Percentiles rank a stretch among this genome's conserved stretches.
These are phyloP conservation scores for Anguilla rostrata DNA, from an alignment of 2,113 vertebrate species.

Conservation along the genomic window DNA sequence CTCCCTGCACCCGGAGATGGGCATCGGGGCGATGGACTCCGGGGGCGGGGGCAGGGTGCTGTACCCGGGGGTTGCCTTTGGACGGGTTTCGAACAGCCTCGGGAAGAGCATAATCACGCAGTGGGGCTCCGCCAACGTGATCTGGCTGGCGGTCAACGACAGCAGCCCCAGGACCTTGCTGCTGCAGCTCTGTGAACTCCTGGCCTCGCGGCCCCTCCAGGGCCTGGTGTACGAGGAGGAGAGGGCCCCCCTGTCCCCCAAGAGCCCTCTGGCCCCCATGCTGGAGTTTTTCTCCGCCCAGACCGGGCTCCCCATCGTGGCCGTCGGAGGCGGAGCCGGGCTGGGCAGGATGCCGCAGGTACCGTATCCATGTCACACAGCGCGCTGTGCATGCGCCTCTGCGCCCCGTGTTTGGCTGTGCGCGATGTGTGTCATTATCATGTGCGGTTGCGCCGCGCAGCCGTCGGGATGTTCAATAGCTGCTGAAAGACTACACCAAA, in stretches of 20 bases:
- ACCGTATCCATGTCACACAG: constrained; percentile 22
- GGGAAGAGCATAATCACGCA: constrained; percentile 81
- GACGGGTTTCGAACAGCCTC: constrained; percentile 74
- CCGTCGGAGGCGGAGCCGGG: constrained; percentile 88
- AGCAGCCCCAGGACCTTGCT: constrained; percentile 91
- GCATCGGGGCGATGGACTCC: constrained; percentile 52
- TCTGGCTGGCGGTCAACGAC: constrained; percentile 88
- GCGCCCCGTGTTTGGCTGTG: not conserved
- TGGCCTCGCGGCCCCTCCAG: constrained; percentile 88
- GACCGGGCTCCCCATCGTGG: constrained; percentile 90
- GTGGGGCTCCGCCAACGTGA: constrained; percentile 81
- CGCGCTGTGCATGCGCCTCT: not conserved
- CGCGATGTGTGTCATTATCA: not conserved
- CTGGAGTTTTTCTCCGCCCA: constrained; percentile 94
- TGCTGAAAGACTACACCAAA: constrained; percentile 26
- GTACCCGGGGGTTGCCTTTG: constrained; percentile 76
- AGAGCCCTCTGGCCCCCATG: constrained; percentile 85
- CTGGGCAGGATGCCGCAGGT: constrained; percentile 94
- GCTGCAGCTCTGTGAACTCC: constrained; percentile 88
- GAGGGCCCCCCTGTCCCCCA: constrained; percentile 67
- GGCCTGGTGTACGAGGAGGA: constrained; percentile 95
- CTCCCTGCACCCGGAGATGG: constrained; percentile 69
- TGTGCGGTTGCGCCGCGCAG: not conserved
- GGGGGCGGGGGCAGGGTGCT: constrained; percentile 74
- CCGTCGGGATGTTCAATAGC: not conserved